These are phyloP conservation scores for Rhadina sibilatrix DNA, from an alignment of 2,113 vertebrate genomes.

Conservation along the genomic window DNA sequence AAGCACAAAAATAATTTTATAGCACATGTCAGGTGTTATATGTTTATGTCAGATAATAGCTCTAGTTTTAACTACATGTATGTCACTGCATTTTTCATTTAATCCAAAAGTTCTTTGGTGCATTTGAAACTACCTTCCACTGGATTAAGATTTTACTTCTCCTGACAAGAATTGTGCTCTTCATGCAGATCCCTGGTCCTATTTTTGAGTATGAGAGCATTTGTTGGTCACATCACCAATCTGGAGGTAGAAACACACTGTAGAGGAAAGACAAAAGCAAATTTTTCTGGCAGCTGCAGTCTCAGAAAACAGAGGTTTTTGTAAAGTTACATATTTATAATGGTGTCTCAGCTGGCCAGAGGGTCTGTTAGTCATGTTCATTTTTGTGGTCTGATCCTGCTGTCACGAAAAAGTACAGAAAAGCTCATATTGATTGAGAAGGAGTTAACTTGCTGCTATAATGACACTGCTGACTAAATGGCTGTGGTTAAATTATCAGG, in stretches of 20 bases:
- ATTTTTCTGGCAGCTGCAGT: neutral
- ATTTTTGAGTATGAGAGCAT: neutral
- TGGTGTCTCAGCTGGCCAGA: neutral
- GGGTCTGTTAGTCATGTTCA: neutral
- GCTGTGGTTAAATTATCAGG: slow-evolving; percentile 58
- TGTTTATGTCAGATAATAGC: neutral
- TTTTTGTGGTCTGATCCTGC: neutral
- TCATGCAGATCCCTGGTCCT: neutral
- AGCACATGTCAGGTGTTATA: too few species aligned
- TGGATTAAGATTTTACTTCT: neutral
- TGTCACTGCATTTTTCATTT: neutral
- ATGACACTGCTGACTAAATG: slow-evolving; percentile 40
- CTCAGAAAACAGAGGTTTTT: neutral
- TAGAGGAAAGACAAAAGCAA: neutral
- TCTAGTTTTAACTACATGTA: neutral
- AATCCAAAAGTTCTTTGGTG: neutral
- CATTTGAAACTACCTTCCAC: neutral
- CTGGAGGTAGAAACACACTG: neutral
- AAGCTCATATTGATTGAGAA: neutral
- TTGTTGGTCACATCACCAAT: neutral
- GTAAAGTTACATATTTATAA: neutral
- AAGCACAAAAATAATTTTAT: neutral
- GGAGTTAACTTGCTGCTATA: neutral
- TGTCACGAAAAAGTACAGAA: neutral
- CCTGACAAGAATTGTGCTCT: neutral